A percentile compares a stretch with the other conserved stretches of the same genome.
Conservation (phyloP, 2,113 vertebrate genomes). For the Quiscalus mexicanus region DNA sequence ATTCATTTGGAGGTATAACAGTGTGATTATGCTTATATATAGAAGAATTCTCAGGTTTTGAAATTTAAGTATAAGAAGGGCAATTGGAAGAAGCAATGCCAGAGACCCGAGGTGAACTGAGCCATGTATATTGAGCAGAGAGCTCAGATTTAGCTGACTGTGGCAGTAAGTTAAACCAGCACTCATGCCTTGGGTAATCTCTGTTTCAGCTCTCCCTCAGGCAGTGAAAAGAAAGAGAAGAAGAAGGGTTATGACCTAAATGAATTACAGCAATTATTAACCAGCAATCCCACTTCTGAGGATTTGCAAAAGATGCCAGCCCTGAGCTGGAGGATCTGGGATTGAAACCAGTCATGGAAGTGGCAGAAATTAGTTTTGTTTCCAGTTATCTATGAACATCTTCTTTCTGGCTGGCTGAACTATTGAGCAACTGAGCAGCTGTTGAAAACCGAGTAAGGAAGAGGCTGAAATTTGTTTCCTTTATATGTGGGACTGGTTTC, state of each 20-base stretch:
- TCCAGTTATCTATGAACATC: not conserved
- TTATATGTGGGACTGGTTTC: not conserved
- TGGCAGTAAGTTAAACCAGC: conserved; percentile 8
- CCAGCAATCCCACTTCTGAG: not conserved
- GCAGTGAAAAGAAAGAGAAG: not conserved
- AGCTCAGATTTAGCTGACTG: conserved; percentile 53
- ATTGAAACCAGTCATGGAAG: not conserved
- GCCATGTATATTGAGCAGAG: not conserved
- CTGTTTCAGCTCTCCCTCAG: not conserved
- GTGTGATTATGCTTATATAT: not conserved
- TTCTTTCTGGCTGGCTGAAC: not conserved
- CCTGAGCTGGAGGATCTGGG: not conserved
- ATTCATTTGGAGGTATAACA: not conserved
- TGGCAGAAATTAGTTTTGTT: not conserved
- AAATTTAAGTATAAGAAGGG: not conserved
- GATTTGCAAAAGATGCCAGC: not conserved
- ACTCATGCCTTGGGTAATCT: not conserved
- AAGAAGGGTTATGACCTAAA: not conserved
- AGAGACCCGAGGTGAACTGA: conserved; percentile 19
- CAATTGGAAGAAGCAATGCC: not conserved
- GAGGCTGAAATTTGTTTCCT: not conserved
- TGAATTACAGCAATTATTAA: not conserved
- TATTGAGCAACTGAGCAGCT: not conserved
- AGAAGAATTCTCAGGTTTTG: not conserved
- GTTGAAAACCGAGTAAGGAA: not conserved